These are phyloP conservation scores for Xanthia togata DNA, from an alignment of 2,888 invertebrate genomes.

Conservation along the genomic window DNA sequence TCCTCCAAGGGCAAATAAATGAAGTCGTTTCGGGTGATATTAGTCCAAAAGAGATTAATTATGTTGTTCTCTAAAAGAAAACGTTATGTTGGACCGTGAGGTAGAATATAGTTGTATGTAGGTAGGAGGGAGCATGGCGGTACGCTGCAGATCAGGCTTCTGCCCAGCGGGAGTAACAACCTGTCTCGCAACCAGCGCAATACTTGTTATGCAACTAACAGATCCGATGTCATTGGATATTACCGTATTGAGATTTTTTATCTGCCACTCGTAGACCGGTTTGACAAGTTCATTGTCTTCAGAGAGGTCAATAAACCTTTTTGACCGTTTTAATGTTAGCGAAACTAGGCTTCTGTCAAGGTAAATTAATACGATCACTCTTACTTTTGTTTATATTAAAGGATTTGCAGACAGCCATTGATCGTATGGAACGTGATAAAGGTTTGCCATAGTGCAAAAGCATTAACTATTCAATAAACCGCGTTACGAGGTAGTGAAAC, in stretches of 20 bases:
- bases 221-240: constrained; percentile 60
- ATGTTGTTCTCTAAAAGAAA: background rate
- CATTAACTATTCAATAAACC: constrained; percentile 45
- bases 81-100: constrained; percentile 17
- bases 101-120: background rate
- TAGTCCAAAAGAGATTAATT: constrained; percentile 42
- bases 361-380: constrained; percentile 67
- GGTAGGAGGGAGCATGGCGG: background rate
- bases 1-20: constrained; percentile 47
- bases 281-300: constrained; percentile 82
- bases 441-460: constrained; percentile 12
- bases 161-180: constrained; percentile 57
- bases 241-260: constrained; percentile 64
- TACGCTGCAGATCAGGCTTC: constrained; percentile 9
- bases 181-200: constrained; percentile 47
- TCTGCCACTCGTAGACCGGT: constrained; percentile 76
- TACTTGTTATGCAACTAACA: constrained; percentile 72
- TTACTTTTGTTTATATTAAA: constrained; percentile 69
- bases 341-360: constrained; percentile 69
- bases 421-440: constrained; percentile 9
- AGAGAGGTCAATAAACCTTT: constrained; percentile 79
- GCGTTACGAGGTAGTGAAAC: constrained; percentile 40
- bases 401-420: background rate
- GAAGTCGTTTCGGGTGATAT: constrained; percentile 37
- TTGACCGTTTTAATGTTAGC: constrained; percentile 66